Percentiles rank a stretch among this genome's conserved stretches.
These are phyloP conservation scores for Myodes glareolus DNA, from an alignment of 2,113 vertebrate species.

Conservation along the genomic window DNA sequence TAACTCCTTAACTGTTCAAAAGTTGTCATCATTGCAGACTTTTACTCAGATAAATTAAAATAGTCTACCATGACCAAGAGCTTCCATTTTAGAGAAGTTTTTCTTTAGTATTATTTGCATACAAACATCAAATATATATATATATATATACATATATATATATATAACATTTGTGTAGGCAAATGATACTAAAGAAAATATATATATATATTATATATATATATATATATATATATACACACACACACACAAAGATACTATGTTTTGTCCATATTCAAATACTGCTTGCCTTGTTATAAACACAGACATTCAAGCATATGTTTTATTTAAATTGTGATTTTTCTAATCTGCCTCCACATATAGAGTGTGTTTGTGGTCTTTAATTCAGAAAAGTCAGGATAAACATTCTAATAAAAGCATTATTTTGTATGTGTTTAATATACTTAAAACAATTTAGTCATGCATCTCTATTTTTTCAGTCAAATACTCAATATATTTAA, in stretches of 20 bases:
- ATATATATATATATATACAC: no score
- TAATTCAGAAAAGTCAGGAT: background rate
- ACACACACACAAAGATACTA: no score
- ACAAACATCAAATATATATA: no score
- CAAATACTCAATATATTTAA: background rate
- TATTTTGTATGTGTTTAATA: background rate
- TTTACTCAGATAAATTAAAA: background rate
- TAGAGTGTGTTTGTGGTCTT: fast-evolving
- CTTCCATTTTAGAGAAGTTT: background rate
- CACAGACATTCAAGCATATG: background rate
- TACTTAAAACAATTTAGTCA: background rate
- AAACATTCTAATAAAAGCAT: background rate
- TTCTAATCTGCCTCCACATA: no score
- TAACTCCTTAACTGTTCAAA: background rate
- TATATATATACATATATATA: no score
- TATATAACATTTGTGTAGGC: no score
- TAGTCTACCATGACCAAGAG: background rate
- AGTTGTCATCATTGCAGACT: background rate
- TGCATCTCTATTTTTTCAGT: background rate
- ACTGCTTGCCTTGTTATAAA: background rate
- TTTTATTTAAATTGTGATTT: background rate
- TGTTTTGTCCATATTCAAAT: background rate
- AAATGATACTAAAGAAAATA: no score
- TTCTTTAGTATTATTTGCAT: background rate
- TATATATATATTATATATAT: no score